Conservation (phyloP, 1,140 invertebrate genomes). For the Heterodera carotae region DNA sequence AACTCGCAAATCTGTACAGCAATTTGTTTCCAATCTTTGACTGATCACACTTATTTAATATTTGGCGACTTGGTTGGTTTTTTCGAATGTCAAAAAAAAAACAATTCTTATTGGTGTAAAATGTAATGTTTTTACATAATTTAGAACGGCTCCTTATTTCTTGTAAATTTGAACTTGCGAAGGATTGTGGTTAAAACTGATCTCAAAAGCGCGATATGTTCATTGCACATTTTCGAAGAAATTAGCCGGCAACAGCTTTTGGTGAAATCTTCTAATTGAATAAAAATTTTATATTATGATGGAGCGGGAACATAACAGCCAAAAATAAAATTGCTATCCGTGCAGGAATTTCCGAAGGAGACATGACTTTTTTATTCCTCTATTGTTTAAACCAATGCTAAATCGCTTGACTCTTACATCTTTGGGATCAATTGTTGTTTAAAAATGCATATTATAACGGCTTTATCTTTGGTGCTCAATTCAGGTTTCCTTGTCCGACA, state of each 20-base stretch:
- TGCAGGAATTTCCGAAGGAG: no score
- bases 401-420: neutral
- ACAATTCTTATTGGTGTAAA: constrained; percentile 10
- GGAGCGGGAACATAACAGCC: neutral
- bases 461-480: no score
- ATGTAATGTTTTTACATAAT: no score
- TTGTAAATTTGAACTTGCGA: constrained; percentile 46
- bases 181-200: constrained; percentile 31
- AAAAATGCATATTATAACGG: constrained; percentile 32
- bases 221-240: constrained; percentile 23
- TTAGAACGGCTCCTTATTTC: constrained; percentile 40
- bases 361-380: no score
- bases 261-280: constrained; percentile 23
- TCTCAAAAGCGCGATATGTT: constrained; percentile 11
- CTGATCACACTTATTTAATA: constrained; percentile 34
- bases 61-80: constrained; percentile 34
- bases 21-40: constrained; percentile 40
- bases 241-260: constrained; percentile 21
- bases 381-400: no score
- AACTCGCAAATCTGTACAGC: neutral
- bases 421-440: neutral
- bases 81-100: constrained; percentile 22
- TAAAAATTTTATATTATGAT: neutral
- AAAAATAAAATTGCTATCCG: constrained; percentile 33
- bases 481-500: constrained; percentile 27